These are phyloP conservation scores for Spermophilus dauricus DNA, from an alignment of 2,113 vertebrate genomes.

Conservation along the genomic window DNA sequence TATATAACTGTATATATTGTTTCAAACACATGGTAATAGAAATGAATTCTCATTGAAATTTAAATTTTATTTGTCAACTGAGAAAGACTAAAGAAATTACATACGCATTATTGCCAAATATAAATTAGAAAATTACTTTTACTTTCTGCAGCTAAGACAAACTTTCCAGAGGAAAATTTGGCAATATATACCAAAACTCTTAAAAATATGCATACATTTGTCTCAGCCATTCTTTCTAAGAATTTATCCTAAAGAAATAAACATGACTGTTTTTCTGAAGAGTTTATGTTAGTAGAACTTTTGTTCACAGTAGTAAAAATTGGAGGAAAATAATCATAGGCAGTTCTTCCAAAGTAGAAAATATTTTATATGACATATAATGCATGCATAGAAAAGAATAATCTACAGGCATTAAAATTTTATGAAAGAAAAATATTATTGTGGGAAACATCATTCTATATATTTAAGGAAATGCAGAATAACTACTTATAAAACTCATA, in stretches of 20 bases:
- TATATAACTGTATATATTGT: background rate
- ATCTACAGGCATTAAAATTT: background rate
- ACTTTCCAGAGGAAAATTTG: slow-evolving; percentile 48
- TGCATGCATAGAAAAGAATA: background rate
- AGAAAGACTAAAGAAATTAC: slow-evolving; percentile 14
- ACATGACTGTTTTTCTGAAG: background rate
- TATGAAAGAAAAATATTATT: slow-evolving; percentile 26
- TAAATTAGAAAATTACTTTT: slow-evolving; percentile 56
- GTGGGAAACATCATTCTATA: background rate
- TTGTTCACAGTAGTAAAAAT: slow-evolving; percentile 43
- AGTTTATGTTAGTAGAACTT: slow-evolving; percentile 28
- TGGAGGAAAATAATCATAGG: background rate
- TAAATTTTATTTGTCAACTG: slow-evolving; percentile 46
- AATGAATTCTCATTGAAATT: slow-evolving; percentile 8
- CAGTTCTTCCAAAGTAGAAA: background rate
- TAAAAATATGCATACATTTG: slow-evolving; percentile 23
- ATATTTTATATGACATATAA: slow-evolving; percentile 43
- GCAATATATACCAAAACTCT: background rate
- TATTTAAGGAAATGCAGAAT: background rate
- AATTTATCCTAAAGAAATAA: slow-evolving; percentile 63
- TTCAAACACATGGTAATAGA: slow-evolving; percentile 22
- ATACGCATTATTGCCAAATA: background rate
- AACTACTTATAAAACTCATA: background rate
- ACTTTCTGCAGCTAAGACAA: slow-evolving; percentile 4
- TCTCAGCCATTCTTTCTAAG: slow-evolving; percentile 59